A percentile compares a stretch with the other conserved stretches of the same genome.
These are phyloP conservation scores for Drosophila peninsularis DNA, from an alignment of 2,888 invertebrate genomes.

Conservation along the genomic window DNA sequence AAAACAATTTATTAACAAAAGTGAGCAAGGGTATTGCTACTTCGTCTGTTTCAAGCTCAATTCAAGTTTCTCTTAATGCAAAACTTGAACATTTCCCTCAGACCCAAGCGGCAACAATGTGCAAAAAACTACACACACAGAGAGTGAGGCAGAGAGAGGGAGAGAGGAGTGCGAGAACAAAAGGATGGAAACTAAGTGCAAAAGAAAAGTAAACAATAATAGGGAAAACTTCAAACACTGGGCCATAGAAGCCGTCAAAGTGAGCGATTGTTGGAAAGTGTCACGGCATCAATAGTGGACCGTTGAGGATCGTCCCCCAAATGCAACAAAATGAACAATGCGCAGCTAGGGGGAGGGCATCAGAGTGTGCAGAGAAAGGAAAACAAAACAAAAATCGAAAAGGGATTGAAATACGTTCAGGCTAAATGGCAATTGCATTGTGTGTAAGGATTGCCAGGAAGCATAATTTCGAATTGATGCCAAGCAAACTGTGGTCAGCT, in stretches of 20 bases:
- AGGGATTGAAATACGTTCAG: slow-evolving; percentile 3
- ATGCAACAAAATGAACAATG: slow-evolving; percentile 29
- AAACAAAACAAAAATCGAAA: not conserved
- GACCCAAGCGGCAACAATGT: slow-evolving; percentile 20
- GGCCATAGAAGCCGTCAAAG: slow-evolving; percentile 61
- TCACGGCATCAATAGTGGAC: slow-evolving; percentile 68
- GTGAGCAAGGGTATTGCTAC: not conserved
- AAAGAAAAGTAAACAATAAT: slow-evolving; percentile 7
- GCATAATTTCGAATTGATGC: slow-evolving; percentile 38
- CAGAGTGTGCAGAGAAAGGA: not conserved
- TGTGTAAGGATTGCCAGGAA: slow-evolving; percentile 29
- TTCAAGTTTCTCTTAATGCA: slow-evolving; percentile 1
- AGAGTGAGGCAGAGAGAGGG: not conserved
- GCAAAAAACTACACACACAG: slow-evolving; percentile 32
- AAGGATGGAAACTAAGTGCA: slow-evolving; percentile 19
- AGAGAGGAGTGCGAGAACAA: not conserved
- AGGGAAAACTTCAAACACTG: slow-evolving; percentile 49
- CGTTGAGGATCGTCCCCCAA: slow-evolving; percentile 18
- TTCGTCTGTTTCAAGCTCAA: not conserved
- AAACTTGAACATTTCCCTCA: slow-evolving; percentile 8
- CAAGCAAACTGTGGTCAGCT: slow-evolving; percentile 36
- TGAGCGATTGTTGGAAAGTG: slow-evolving; percentile 73
- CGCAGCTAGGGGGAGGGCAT: not conserved
- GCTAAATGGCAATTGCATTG: slow-evolving; percentile 29
- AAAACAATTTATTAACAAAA: slow-evolving; percentile 3